Conservation (phyloP, 2,888 invertebrate species). For the Agrochola lota region DNA sequence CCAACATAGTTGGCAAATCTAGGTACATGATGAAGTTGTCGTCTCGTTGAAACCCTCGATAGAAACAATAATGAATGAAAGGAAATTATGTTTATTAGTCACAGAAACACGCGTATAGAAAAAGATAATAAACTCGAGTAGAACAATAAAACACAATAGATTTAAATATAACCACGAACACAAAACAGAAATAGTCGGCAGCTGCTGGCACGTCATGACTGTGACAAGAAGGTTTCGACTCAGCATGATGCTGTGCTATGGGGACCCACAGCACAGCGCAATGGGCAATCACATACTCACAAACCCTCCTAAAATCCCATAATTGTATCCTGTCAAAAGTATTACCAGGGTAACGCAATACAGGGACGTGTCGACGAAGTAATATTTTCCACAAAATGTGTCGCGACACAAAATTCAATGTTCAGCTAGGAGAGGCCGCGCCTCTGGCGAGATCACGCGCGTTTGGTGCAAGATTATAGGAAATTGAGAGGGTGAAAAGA, state of each 20-base stretch:
- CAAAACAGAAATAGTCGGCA: too few relatives aligned
- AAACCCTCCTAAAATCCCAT: slow-evolving; percentile 27
- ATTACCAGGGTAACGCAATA: slow-evolving; percentile 59
- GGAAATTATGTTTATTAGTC: too few relatives aligned
- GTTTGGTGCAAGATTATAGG: slow-evolving; percentile 65
- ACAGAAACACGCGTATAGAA: too few relatives aligned
- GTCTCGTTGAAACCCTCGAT: not conserved
- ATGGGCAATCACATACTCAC: slow-evolving; percentile 17
- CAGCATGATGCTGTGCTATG: too few relatives aligned
- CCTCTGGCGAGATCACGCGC: slow-evolving; percentile 71
- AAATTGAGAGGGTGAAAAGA: not conserved
- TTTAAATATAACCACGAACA: too few relatives aligned
- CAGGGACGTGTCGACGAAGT: slow-evolving; percentile 64
- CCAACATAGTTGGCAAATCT: too few relatives aligned
- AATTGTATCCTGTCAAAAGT: slow-evolving; percentile 44
- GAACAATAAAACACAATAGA: too few relatives aligned
- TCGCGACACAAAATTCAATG: slow-evolving; percentile 82
- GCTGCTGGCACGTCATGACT: too few relatives aligned
- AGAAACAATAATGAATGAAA: slow-evolving; percentile 5
- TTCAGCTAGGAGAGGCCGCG: slow-evolving; percentile 74
- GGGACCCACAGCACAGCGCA: too few relatives aligned
- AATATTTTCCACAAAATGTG: slow-evolving; percentile 79
- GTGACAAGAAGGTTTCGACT: too few relatives aligned
- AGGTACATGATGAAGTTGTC: too few relatives aligned
- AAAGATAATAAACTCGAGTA: too few relatives aligned